Evolutionary conservation across 2,797 vertebrate genomes (phyloP).

Genomic region (Catamblyrhynchus diadema): DNA sequence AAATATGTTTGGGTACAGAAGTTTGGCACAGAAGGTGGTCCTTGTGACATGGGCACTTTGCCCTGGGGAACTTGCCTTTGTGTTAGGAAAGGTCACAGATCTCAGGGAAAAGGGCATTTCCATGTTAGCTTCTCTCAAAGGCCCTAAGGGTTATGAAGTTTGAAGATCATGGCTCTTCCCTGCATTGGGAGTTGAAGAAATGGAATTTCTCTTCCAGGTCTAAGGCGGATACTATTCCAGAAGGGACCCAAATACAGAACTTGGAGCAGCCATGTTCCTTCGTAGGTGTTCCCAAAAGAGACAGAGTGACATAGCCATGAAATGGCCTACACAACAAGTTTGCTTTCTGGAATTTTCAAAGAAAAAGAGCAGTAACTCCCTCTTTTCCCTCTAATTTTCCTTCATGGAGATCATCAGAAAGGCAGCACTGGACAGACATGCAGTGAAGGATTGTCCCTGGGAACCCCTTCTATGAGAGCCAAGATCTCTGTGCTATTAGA

Average conservation of each 20-base stretch:
- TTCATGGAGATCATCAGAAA: not conserved
- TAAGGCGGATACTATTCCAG: not conserved
- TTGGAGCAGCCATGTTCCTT: not conserved
- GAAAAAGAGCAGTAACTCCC: not conserved
- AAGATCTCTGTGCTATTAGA: not conserved
- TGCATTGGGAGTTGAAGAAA: not conserved
- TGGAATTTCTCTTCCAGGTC: not conserved
- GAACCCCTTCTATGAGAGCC: not conserved
- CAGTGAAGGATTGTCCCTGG: not conserved
- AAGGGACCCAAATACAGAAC: not conserved
- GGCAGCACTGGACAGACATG: not conserved
- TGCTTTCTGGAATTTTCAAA: not conserved
- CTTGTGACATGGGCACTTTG: not conserved
- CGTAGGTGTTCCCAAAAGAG: not conserved
- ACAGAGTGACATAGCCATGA: not conserved
- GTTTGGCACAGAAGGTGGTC: not conserved
- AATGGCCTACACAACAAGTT: not conserved
- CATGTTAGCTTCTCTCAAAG: not conserved
- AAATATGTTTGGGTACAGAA: not conserved
- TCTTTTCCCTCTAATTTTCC: not conserved
- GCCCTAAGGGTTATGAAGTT: not conserved
- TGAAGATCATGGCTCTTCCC: not conserved
- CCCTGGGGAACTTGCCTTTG: not conserved
- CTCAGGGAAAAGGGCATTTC: not conserved
- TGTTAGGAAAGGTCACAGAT: not conserved